Conservation (phyloP, 2,888 invertebrate species). For the Carcina quercana region DNA sequence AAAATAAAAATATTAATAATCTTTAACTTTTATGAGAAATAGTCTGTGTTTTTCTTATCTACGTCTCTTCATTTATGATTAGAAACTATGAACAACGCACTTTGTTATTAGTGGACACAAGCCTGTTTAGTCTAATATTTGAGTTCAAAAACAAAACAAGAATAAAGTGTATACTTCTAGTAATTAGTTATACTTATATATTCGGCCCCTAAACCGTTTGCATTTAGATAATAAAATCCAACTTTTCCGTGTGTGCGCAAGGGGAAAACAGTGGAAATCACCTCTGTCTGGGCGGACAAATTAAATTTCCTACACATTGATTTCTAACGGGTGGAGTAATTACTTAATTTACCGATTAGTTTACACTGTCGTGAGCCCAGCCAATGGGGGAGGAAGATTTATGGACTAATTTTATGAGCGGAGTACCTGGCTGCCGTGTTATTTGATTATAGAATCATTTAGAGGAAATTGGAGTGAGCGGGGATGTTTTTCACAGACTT, state of each 20-base stretch:
- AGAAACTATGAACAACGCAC: no score
- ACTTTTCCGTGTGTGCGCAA: conserved; percentile 23
- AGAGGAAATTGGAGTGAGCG: conserved; percentile 1
- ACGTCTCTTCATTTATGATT: no score
- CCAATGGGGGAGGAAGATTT: conserved; percentile 44
- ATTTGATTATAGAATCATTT: conserved; percentile 30
- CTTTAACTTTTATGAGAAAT: no score
- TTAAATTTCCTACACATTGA: conserved; percentile 64
- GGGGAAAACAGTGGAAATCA: conserved; percentile 39
- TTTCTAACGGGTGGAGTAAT: conserved; percentile 52
- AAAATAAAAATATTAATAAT: no score
- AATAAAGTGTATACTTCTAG: no score
- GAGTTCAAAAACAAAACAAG: no score
- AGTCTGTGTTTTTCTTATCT: no score
- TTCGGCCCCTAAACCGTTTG: no score
- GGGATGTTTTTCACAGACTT: no score
- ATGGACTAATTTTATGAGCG: conserved; percentile 40
- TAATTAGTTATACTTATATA: no score
- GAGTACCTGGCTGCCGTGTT: conserved; percentile 27
- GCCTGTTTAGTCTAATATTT: no score
- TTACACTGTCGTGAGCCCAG: conserved; percentile 45
- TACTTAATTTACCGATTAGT: conserved; percentile 63
- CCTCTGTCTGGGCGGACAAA: conserved; percentile 44
- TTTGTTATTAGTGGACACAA: no score
- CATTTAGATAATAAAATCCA: conserved; percentile 35